These are phyloP conservation scores for Piscicola geometra DNA, from an alignment of 2,888 invertebrate genomes.

Conservation along the genomic window DNA sequence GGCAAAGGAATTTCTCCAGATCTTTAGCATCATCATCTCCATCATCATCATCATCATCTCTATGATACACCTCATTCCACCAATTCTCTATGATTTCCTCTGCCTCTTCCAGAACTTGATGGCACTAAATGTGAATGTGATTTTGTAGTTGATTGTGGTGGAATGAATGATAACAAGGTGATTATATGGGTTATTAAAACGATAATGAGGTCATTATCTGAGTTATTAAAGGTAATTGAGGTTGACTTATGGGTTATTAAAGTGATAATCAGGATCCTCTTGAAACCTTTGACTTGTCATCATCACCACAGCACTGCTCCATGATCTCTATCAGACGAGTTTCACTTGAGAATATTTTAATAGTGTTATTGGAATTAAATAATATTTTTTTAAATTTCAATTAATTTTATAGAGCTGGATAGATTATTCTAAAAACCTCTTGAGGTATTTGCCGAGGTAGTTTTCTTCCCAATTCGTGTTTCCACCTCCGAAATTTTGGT, in stretches of 20 bases:
- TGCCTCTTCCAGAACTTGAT: conserved; percentile 74
- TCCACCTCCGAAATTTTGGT: conserved; percentile 53
- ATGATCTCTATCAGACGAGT: conserved; percentile 84
- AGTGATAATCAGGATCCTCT: too few relatives aligned
- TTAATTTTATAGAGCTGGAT: too few relatives aligned
- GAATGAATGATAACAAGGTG: too few relatives aligned
- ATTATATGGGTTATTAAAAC: background rate
- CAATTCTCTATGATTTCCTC: conserved; percentile 79
- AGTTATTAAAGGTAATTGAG: conserved; percentile 55
- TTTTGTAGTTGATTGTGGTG: background rate
- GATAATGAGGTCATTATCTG: background rate
- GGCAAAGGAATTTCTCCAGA: conserved; percentile 72
- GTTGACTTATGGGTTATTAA: too few relatives aligned
- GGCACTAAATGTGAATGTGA: conserved; percentile 60
- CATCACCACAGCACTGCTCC: conserved; percentile 75
- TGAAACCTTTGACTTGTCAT: too few relatives aligned
- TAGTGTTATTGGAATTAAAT: background rate
- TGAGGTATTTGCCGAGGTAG: conserved; percentile 48
- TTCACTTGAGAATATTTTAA: conserved; percentile 62
- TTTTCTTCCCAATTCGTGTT: conserved; percentile 53
- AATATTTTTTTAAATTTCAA: too few relatives aligned
- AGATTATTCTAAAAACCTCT: conserved; percentile 44
- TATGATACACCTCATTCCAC: conserved; percentile 69
- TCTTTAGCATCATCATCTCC: background rate
- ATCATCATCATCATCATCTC: conserved; percentile 61